Evolutionary conservation across 2,888 invertebrate species (phyloP).

Genomic region (Zaprionus lineosus): DNA sequence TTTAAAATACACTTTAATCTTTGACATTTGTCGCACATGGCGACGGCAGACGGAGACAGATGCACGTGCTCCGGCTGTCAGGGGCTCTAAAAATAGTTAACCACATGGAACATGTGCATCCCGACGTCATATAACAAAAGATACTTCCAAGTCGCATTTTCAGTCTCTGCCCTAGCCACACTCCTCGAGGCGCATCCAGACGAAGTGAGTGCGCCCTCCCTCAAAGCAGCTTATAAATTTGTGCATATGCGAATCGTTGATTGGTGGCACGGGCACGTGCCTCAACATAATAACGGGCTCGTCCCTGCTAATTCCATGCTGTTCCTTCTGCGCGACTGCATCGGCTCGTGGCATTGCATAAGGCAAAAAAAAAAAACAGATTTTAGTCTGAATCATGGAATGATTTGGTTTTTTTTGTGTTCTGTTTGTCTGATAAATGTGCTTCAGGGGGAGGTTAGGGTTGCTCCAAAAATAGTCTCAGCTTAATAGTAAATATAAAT

Average conservation of each 20-base stretch:
- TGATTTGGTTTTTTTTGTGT: no score
- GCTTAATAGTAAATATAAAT: no score
- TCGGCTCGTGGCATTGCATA: slow-evolving; percentile 44
- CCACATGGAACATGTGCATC: slow-evolving; percentile 38
- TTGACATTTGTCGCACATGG: slow-evolving; percentile 19
- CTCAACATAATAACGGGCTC: slow-evolving; percentile 8
- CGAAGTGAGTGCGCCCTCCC: no score
- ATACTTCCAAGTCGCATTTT: no score
- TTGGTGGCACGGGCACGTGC: slow-evolving; percentile 35
- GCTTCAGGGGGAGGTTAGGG: no score
- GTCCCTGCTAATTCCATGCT: slow-evolving; percentile 13
- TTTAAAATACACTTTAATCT: slow-evolving; percentile 17
- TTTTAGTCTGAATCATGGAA: slow-evolving; percentile 35
- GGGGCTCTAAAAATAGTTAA: slow-evolving; percentile 47
- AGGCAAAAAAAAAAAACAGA: slow-evolving; percentile 17
- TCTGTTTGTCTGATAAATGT: no score
- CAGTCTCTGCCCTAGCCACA: no score
- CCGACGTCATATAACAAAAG: slow-evolving; percentile 25
- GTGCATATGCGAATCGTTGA: slow-evolving; percentile 4
- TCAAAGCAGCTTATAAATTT: no score
- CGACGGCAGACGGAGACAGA: slow-evolving; percentile 24
- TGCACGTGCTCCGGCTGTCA: slow-evolving; percentile 13
- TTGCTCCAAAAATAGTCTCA: no score
- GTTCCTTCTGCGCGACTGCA: slow-evolving; percentile 2
- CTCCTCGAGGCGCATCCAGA: no score